phyloP scores from a whole-genome alignment of 2,888 invertebrate species.

The Lamellibrachia columna region DNA sequence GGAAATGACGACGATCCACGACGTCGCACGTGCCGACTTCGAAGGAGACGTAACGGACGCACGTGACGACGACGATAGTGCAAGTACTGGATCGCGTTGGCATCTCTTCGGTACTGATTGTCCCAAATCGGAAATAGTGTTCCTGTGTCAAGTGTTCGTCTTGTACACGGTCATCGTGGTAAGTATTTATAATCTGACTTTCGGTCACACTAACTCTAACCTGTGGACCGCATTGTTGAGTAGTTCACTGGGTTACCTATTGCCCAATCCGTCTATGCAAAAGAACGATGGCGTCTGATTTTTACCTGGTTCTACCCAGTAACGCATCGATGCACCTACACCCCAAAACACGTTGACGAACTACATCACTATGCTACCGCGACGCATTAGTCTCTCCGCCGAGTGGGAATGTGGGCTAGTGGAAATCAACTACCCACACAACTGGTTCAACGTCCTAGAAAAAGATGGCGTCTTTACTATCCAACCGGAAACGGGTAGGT shows the following conservation, averaged over 20 bases:
- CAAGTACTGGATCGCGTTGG: not conserved
- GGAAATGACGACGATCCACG: not conserved
- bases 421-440: not conserved
- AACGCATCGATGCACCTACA: not conserved
- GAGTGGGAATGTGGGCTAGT: not conserved
- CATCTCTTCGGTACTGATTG: not conserved
- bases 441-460: not conserved
- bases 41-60: constrained; percentile 16
- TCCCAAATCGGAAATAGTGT: not conserved
- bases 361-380: no score
- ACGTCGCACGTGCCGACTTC: constrained; percentile 6
- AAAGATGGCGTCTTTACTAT: not conserved
- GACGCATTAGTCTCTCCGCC: no score
- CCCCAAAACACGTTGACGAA: not conserved
- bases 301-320: not conserved
- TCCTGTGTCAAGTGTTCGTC: constrained; percentile 31
- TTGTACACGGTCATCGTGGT: not conserved
- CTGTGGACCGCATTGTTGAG: constrained; percentile 30
- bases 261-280: not conserved
- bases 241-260: not conserved
- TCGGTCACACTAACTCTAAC: not conserved
- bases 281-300: not conserved
- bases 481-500: not conserved
- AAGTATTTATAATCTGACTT: constrained; percentile 22
- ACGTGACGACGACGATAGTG: constrained; percentile 17